Percentiles rank a stretch among this genome's conserved stretches.
Evolutionary conservation across 2,113 vertebrate species (phyloP).

Genomic region (Balaenoptera acutorostrata): DNA sequence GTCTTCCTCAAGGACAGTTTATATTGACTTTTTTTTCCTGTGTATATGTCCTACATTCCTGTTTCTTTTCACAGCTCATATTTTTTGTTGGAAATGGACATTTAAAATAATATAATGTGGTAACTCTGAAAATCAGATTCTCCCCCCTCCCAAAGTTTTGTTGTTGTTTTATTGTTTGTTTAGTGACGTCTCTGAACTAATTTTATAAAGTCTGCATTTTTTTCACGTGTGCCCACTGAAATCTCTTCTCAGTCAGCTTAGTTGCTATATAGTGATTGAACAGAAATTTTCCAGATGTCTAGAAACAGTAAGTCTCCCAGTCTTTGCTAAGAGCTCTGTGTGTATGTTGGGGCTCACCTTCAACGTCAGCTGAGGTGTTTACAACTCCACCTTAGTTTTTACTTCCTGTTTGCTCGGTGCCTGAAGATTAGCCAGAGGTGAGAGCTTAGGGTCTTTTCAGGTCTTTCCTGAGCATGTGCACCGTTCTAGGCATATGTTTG

Average conservation of each 20-base stretch:
- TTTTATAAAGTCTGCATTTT: background rate
- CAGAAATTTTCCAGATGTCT: background rate
- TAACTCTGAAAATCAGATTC: background rate
- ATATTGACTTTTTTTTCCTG: background rate
- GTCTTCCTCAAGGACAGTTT: background rate
- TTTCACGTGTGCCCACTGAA: background rate
- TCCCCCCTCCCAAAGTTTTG: background rate
- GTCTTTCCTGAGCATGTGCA: background rate
- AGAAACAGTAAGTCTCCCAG: background rate
- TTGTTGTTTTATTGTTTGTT: background rate
- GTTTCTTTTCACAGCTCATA: background rate
- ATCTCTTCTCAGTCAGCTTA: background rate
- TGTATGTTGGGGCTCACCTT: background rate
- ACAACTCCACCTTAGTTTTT: background rate
- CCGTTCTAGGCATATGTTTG: rapidly evolving
- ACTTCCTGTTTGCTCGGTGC: background rate
- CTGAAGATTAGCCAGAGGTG: background rate
- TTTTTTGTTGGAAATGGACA: background rate
- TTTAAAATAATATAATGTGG: background rate
- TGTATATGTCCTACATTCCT: background rate
- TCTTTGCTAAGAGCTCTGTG: background rate
- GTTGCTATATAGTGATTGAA: background rate
- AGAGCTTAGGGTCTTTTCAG: background rate
- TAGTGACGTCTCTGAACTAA: background rate
- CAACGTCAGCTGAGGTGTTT: background rate